Evolutionary conservation across 2,888 invertebrate species (phyloP).

Genomic region (Drosophila kanekoi): DNA sequence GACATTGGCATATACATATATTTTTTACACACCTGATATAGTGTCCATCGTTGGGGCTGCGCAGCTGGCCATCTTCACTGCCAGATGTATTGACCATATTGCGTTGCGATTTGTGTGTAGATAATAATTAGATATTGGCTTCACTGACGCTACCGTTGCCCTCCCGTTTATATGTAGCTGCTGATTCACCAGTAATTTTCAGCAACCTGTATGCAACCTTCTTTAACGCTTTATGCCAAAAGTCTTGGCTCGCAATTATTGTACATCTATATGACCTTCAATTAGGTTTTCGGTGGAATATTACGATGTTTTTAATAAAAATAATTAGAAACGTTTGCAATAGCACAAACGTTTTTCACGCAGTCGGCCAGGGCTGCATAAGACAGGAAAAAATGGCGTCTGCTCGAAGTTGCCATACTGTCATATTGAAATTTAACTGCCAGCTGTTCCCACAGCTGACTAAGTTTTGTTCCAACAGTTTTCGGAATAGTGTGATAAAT

Average conservation of each 20-base stretch:
- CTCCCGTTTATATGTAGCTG: constrained; percentile 20
- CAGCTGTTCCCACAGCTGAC: constrained; percentile 66
- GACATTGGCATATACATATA: constrained; percentile 35
- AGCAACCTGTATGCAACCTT: constrained; percentile 25
- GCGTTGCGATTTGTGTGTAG: constrained; percentile 25
- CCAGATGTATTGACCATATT: constrained; percentile 82
- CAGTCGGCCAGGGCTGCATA: constrained; percentile 51
- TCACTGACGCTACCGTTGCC: constrained; percentile 28
- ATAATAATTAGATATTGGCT: constrained; percentile 23
- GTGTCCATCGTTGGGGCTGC: constrained; percentile 88
- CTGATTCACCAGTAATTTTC: constrained; percentile 50
- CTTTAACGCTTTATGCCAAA: constrained; percentile 33
- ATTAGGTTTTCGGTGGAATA: constrained; percentile 60
- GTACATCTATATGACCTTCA: constrained; percentile 57
- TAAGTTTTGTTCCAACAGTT: constrained; percentile 9
- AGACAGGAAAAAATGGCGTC: constrained; percentile 71
- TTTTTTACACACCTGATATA: constrained; percentile 86
- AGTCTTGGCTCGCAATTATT: constrained; percentile 26
- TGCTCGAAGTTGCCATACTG: constrained; percentile 50
- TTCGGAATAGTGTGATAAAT: constrained; percentile 4
- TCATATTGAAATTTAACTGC: background rate
- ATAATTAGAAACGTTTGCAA: constrained; percentile 64
- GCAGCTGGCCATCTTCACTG: constrained; percentile 94
- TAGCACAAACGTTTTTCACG: constrained; percentile 65
- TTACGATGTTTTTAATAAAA: constrained; percentile 41